Evolutionary conservation across 2,888 invertebrate genomes (phyloP).

Genomic region (Brachyptera risi): DNA sequence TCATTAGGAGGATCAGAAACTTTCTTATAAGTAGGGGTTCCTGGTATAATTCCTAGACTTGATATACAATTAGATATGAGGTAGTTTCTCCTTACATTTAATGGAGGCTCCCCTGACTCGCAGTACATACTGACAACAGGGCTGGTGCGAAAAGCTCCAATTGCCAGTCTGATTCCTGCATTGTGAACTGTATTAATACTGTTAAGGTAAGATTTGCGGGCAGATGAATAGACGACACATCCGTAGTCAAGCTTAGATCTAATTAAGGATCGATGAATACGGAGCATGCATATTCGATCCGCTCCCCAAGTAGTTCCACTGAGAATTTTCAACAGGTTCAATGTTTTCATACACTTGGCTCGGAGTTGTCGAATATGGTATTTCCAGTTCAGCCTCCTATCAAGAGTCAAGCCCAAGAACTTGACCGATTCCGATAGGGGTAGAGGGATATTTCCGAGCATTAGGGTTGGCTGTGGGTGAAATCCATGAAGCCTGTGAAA

Average conservation of each 20-base stretch:
- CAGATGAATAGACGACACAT: neutral
- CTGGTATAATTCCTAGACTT: neutral
- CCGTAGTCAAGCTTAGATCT: constrained; percentile 2
- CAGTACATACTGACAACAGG: neutral
- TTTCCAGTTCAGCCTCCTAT: constrained; percentile 15
- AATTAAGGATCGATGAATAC: neutral
- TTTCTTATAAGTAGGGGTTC: neutral
- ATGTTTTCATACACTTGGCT: neutral
- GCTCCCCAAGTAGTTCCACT: constrained; percentile 7
- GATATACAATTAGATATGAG: neutral
- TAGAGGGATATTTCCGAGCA: constrained; percentile 1
- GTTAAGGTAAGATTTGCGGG: neutral
- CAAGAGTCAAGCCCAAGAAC: constrained; percentile 9
- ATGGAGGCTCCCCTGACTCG: neutral
- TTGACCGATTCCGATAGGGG: neutral
- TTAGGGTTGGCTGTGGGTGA: constrained; percentile 1
- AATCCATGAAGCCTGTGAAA: neutral
- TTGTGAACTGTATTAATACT: neutral
- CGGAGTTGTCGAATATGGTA: neutral
- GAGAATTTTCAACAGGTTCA: constrained; percentile 15
- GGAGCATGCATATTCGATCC: constrained; percentile 12
- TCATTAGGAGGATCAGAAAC: neutral
- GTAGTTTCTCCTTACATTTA: neutral
- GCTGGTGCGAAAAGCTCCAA: constrained; percentile 12
- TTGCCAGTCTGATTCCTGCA: neutral